Evolutionary conservation across 2,797 vertebrate genomes (phyloP).

Genomic region (Salmo trutta): DNA sequence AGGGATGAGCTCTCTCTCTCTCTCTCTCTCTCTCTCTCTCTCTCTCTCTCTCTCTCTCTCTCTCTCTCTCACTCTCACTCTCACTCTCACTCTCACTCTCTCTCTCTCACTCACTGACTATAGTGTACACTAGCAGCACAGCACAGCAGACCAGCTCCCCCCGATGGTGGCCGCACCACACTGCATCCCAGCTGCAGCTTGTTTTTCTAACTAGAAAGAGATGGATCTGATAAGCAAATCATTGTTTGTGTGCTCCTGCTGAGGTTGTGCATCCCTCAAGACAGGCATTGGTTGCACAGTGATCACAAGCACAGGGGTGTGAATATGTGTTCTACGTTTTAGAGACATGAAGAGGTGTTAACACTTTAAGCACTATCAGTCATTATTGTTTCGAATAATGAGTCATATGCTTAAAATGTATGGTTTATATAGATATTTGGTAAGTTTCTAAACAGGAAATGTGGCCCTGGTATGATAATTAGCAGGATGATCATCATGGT

Average conservation of each 20-base stretch:
- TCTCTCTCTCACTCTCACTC: neutral
- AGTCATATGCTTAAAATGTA: neutral
- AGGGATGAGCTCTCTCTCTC: neutral
- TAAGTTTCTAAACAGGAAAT: neutral
- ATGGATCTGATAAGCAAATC: constrained; percentile 48
- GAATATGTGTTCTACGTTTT: neutral
- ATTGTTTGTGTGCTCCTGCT: constrained; percentile 44
- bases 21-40: constrained; percentile 3
- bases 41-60: too few species aligned
- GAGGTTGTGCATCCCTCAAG: neutral
- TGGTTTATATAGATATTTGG: neutral
- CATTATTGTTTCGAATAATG: neutral
- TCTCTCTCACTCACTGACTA: neutral
- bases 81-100: too few species aligned
- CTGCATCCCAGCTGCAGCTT: constrained; percentile 39
- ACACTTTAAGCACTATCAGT: neutral
- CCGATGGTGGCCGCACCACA: constrained; percentile 49
- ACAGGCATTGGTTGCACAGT: constrained; percentile 21
- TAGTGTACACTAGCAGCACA: neutral
- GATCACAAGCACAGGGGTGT: constrained; percentile 4
- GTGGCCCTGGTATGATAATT: neutral
- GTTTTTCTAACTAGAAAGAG: constrained; percentile 46
- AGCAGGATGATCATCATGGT: neutral
- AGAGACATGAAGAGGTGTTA: neutral
- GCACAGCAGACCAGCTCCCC: constrained; percentile 57